Percentiles rank a stretch among this genome's conserved stretches.
These are phyloP conservation scores for Melanerpes formicivorus DNA, from an alignment of 2,113 vertebrate species.

Conservation along the genomic window DNA sequence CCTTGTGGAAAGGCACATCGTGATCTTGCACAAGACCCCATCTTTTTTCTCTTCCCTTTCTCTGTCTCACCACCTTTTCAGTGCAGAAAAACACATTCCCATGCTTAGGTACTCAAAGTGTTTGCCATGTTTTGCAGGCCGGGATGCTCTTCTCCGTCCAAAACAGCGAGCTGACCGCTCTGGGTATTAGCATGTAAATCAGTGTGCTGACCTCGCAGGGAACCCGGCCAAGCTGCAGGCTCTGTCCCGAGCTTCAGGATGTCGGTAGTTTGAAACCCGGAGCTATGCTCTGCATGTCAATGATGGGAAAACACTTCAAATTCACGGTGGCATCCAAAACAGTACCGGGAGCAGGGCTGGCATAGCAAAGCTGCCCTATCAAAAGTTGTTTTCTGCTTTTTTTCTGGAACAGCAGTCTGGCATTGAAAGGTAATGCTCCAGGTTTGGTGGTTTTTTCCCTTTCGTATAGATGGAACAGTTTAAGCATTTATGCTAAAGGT, in stretches of 20 bases:
- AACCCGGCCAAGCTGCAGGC: constrained; percentile 21
- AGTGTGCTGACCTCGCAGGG: constrained; percentile 61
- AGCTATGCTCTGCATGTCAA: constrained; percentile 53
- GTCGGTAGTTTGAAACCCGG: constrained; percentile 28
- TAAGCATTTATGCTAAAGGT: not conserved
- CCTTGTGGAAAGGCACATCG: not conserved
- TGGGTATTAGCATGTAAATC: constrained; percentile 65
- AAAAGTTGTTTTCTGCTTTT: constrained; percentile 28
- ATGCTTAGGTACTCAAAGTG: constrained; percentile 41
- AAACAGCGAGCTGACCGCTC: constrained; percentile 30
- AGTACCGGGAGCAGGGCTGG: not conserved
- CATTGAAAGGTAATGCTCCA: not conserved
- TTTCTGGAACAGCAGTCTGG: not conserved
- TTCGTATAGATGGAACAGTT: not conserved
- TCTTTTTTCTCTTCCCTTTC: constrained; percentile 24
- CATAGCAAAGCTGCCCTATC: not conserved
- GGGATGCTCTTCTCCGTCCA: constrained; percentile 40
- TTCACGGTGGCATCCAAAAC: not conserved
- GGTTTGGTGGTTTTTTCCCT: not conserved
- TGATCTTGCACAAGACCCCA: not conserved
- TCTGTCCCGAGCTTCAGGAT: constrained; percentile 49
- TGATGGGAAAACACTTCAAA: constrained; percentile 47
- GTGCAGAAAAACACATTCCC: constrained; percentile 50
- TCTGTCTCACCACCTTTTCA: constrained; percentile 38
- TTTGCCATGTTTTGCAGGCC: not conserved